These are phyloP conservation scores for Podilymbus podiceps DNA, from an alignment of 2,113 vertebrate species.

Conservation along the genomic window DNA sequence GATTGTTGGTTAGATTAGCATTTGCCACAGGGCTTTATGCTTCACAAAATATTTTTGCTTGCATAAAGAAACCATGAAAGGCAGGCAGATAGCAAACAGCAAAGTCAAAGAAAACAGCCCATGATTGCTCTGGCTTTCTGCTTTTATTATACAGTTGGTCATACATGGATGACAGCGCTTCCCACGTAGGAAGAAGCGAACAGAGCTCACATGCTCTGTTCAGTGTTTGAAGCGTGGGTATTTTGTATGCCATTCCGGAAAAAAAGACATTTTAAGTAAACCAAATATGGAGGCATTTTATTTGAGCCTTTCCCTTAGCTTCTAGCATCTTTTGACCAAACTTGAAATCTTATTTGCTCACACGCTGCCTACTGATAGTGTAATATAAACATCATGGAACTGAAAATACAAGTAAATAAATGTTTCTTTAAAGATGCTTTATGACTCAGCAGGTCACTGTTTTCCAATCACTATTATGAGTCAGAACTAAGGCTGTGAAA, in stretches of 20 bases:
- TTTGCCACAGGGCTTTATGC: conserved; percentile 59
- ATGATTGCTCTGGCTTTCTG: background rate
- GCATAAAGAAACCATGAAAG: conserved; percentile 10
- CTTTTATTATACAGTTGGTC: background rate
- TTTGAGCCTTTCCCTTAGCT: background rate
- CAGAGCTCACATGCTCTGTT: background rate
- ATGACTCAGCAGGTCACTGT: conserved; percentile 15
- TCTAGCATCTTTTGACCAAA: background rate
- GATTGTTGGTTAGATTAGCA: conserved; percentile 63
- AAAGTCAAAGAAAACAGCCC: conserved; percentile 11
- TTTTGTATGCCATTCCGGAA: background rate
- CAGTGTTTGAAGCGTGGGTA: background rate
- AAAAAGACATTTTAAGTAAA: background rate
- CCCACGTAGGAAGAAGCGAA: background rate
- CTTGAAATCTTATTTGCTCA: background rate
- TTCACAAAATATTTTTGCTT: conserved; percentile 57
- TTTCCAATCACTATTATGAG: conserved; percentile 16
- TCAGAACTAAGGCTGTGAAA: conserved; percentile 7
- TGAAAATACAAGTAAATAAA: conserved; percentile 19
- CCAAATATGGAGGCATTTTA: background rate
- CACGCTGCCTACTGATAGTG: background rate
- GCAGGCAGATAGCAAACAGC: background rate
- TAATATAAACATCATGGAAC: background rate
- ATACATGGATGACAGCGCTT: background rate
- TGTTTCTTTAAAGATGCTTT: background rate